Percentiles rank a stretch among this genome's conserved stretches.
Evolutionary conservation across 1,140 invertebrate genomes (phyloP).

Genomic region (Cydia amplana): DNA sequence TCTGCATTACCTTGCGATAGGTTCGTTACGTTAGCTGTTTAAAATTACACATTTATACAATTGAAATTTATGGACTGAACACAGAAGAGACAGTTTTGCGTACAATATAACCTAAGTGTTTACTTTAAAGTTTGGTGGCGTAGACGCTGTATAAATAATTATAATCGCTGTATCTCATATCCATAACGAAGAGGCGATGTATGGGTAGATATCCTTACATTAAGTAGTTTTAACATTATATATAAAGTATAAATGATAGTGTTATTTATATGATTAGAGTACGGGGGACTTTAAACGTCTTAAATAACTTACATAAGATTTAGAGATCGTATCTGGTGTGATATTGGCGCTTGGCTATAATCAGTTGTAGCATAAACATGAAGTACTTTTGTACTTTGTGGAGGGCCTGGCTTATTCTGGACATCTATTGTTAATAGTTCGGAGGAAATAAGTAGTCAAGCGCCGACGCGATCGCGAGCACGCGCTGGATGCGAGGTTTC

Average conservation of each 20-base stretch:
- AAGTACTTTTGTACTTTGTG: conserved; percentile 8
- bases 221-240: conserved; percentile 73
- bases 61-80: conserved; percentile 67
- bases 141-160: conserved; percentile 66
- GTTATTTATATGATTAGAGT: conserved; percentile 79
- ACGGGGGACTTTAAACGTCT: conserved; percentile 71
- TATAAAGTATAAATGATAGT: conserved; percentile 72
- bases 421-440: neutral
- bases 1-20: conserved; percentile 65
- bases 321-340: conserved; percentile 63
- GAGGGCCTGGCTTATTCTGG: neutral
- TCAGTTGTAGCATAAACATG: neutral
- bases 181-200: conserved; percentile 60
- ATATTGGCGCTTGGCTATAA: conserved; percentile 67
- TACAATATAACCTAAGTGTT: conserved; percentile 62
- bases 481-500: conserved; percentile 65
- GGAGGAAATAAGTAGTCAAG: conserved; percentile 59
- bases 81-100: conserved; percentile 56
- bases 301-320: conserved; percentile 70
- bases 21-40: conserved; percentile 65
- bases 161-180: conserved; percentile 62
- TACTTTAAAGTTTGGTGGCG: conserved; percentile 54
- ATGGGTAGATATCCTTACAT: conserved; percentile 61
- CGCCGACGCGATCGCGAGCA: conserved; percentile 51
- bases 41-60: conserved; percentile 63